Evolutionary conservation across 2,113 vertebrate species (phyloP).

Genomic region (Sinocyclocheilus anophthalmus): DNA sequence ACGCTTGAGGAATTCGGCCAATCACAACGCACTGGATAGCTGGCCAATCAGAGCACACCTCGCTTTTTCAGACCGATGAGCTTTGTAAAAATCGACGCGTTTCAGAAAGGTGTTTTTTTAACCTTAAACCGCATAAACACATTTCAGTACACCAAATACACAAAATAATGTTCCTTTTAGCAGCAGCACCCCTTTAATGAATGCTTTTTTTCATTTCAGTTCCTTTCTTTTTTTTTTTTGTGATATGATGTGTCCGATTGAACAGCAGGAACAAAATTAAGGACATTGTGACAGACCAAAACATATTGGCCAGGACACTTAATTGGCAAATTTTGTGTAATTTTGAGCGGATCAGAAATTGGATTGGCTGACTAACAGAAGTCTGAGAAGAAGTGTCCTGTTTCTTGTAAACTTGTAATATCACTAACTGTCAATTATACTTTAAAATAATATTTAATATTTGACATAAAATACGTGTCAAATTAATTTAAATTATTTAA

Average conservation of each 20-base stretch:
- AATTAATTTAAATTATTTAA: background rate
- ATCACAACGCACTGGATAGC: too few species aligned
- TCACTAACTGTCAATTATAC: background rate
- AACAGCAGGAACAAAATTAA: background rate
- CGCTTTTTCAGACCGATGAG: too few species aligned
- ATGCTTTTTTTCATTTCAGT: background rate
- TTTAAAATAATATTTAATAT: background rate
- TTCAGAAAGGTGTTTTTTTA: too few species aligned
- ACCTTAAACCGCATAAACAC: too few species aligned
- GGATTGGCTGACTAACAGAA: background rate
- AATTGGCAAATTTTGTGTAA: too few species aligned
- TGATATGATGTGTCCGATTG: background rate
- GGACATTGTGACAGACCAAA: background rate
- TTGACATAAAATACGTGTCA: background rate
- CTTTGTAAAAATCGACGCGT: too few species aligned
- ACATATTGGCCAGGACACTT: background rate
- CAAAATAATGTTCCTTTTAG: too few species aligned
- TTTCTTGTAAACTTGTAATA: background rate
- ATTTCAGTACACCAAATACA: too few species aligned
- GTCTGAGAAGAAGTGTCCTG: background rate
- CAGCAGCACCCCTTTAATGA: too few species aligned
- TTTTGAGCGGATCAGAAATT: background rate
- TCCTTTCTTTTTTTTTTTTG: too few species aligned
- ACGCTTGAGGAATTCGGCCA: too few species aligned
- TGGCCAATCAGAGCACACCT: too few species aligned